phyloP scores from a whole-genome alignment of 2,113 vertebrate genomes.

The Trogon surrucura region DNA sequence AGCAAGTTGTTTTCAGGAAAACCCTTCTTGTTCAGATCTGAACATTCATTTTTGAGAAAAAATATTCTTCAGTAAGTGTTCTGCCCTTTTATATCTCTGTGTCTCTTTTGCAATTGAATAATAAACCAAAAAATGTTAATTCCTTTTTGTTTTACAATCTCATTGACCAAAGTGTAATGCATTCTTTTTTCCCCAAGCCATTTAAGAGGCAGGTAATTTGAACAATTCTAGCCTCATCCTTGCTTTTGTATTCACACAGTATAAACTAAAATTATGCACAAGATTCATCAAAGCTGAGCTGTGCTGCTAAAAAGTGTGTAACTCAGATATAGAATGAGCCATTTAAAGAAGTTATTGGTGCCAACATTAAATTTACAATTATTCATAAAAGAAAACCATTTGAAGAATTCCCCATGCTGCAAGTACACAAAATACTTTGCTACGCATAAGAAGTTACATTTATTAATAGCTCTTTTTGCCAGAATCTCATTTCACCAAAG shows the following conservation, averaged over 20 bases:
- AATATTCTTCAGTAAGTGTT: neutral
- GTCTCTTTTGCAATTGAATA: neutral
- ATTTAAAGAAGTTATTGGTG: slow-evolving; percentile 71
- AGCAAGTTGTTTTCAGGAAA: neutral
- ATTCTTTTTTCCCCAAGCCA: neutral
- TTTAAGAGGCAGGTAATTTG: slow-evolving; percentile 51
- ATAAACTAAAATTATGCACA: slow-evolving; percentile 53
- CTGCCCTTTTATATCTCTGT: neutral
- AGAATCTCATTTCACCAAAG: slow-evolving; percentile 65
- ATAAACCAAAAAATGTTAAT: neutral
- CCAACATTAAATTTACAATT: slow-evolving; percentile 76
- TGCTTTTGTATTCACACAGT: neutral
- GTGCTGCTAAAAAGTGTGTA: slow-evolving; percentile 50
- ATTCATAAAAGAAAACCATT: slow-evolving; percentile 73
- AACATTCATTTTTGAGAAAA: neutral
- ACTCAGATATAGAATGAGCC: slow-evolving; percentile 61
- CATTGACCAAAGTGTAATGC: slow-evolving; percentile 13
- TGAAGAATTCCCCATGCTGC: slow-evolving; percentile 71
- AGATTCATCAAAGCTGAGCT: slow-evolving; percentile 63
- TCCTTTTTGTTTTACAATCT: slow-evolving; percentile 1
- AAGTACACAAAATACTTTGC: slow-evolving; percentile 68
- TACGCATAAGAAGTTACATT: slow-evolving; percentile 66
- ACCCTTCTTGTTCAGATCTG: neutral
- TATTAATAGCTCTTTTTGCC: slow-evolving; percentile 63
- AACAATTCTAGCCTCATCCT: slow-evolving; percentile 31